Conservation (phyloP, 2,888 invertebrate species). For the Cordilura impudica region DNA sequence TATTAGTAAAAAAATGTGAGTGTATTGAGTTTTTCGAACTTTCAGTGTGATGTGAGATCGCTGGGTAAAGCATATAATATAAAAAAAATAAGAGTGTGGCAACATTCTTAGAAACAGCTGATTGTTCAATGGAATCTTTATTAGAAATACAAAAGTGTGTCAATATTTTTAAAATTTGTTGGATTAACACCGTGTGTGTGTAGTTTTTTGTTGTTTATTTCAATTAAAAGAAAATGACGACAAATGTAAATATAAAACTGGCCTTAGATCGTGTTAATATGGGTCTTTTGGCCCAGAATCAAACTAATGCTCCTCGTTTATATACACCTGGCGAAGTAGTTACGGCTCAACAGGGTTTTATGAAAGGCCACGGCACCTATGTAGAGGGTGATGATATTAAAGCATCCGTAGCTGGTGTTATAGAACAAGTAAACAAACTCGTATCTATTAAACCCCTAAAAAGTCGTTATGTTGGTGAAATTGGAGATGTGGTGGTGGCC, state of each 20-base stretch:
- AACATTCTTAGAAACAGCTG: too few relatives aligned
- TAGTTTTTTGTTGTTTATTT: slow-evolving; percentile 9
- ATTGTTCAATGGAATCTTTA: background rate
- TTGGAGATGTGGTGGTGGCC: slow-evolving; percentile 98
- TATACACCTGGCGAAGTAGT: slow-evolving; percentile 94
- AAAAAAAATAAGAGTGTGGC: too few relatives aligned
- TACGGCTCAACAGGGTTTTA: slow-evolving; percentile 81
- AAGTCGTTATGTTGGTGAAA: slow-evolving; percentile 93
- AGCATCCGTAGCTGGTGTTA: slow-evolving; percentile 95
- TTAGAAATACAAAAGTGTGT: background rate
- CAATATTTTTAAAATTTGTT: background rate
- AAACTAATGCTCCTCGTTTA: slow-evolving; percentile 81
- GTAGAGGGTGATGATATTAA: slow-evolving; percentile 89
- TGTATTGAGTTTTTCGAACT: too few relatives aligned
- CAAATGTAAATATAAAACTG: slow-evolving; percentile 82
- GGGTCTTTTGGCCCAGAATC: slow-evolving; percentile 77
- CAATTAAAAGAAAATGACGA: slow-evolving; percentile 43
- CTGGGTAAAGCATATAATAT: too few relatives aligned
- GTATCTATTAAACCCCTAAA: slow-evolving; percentile 95
- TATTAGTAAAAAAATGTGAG: too few relatives aligned
- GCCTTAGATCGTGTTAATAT: slow-evolving; percentile 83
- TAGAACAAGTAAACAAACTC: slow-evolving; percentile 96
- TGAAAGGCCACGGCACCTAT: slow-evolving; percentile 98
- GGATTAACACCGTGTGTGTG: slow-evolving; percentile 27
- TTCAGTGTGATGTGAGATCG: too few relatives aligned